Evolutionary conservation across 2,797 vertebrate genomes (phyloP), one percentile per base, ranked within the genome.

Genomic region (Sphaeramia orbicularis): DNA sequence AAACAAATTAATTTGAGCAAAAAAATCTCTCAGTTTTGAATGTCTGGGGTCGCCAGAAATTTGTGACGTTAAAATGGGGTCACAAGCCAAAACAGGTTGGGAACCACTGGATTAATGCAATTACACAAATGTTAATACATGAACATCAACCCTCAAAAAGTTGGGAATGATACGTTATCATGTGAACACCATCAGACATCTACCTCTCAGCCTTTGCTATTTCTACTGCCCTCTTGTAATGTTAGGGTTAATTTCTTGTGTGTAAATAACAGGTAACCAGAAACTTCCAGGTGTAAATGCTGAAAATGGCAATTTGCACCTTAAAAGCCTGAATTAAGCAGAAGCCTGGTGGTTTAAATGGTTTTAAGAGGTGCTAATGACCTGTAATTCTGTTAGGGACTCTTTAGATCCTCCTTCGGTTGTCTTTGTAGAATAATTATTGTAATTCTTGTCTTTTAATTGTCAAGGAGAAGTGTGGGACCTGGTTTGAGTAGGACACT

Each of bases 251-350:
- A 65, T 78, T 49, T 63, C 76, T 38, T 65, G 12, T 38, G 10
- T 6, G 62, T 59, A 73, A 77, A 80, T 86, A 73, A 84, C 71
- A 89, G 78, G 71, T 53, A 48, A 78, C 51, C 1, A 50, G 45
- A 14, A 51, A 50, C 30, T 51, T 74, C 72, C 83, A 88, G 84
- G 83, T 89, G 86, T 84, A 65, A 76, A 61, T 60, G 59, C 53
- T 57, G 8, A 51, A 32, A 67, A 7, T 49, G 60, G 27, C 37
- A 49, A 71, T 59, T 47, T 56, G 38, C 59, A 50, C 42, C 63
- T 78, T 42, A 9, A 18, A 24, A 59, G 71, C 45, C 63, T 56
- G 15, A 82, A 80, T 78, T 70, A 76, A 51, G 35, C 32, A 15
- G 6, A 50, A 76, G 62, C 68, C 50, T 55, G 19, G 50, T 69